Evolutionary conservation across 2,113 vertebrate species (phyloP).

Genomic region (Antechinus flavipes): DNA sequence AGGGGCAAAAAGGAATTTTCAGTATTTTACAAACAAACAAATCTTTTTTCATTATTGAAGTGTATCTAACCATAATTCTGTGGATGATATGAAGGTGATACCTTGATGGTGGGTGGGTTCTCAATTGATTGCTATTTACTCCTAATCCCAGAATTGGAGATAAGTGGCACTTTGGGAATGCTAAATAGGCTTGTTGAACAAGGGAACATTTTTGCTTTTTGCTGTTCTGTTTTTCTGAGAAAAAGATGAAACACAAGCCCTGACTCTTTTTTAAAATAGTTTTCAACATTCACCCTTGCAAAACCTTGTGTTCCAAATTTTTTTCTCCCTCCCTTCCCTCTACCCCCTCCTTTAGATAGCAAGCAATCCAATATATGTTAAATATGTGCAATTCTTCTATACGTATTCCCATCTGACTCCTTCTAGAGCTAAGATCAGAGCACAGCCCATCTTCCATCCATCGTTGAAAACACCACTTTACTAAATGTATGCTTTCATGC

Average conservation of each 20-base stretch:
- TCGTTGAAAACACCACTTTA: not conserved
- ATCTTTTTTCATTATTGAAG: not conserved
- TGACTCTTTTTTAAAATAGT: not conserved
- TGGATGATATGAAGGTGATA: not conserved
- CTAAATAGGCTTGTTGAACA: constrained; percentile 16
- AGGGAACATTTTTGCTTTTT: not conserved
- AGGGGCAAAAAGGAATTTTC: not conserved
- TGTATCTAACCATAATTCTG: constrained; percentile 28
- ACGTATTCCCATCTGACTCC: too few species aligned
- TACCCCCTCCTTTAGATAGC: too few species aligned
- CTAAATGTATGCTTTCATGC: not conserved
- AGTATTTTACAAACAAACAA: not conserved
- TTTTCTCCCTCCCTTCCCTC: too few species aligned
- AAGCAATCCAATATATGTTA: too few species aligned
- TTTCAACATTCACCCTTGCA: too few species aligned
- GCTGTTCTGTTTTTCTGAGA: constrained; percentile 9
- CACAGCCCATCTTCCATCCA: not conserved
- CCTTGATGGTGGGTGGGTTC: not conserved
- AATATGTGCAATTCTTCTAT: too few species aligned
- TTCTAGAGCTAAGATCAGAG: constrained; percentile 21
- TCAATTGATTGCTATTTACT: constrained; percentile 6
- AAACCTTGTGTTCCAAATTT: too few species aligned
- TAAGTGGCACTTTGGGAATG: not conserved
- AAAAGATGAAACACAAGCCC: constrained; percentile 7
- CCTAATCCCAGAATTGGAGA: not conserved